phyloP scores from a whole-genome alignment of 1,140 invertebrate genomes.

The Coptotermes formosanus region DNA sequence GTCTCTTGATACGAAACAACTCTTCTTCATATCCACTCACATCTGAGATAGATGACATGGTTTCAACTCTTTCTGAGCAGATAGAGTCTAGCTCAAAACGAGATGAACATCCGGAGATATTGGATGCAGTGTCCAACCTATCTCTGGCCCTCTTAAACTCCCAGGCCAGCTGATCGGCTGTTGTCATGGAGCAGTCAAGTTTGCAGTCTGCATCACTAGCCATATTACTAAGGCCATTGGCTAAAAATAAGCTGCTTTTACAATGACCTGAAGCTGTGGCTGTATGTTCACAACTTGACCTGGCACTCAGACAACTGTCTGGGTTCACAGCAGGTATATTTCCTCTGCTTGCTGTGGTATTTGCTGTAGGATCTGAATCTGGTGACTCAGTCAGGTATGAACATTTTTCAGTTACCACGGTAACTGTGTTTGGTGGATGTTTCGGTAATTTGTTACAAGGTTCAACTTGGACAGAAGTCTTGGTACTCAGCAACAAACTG shows the following conservation, averaged over 20 bases:
- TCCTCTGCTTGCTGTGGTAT: too few species aligned
- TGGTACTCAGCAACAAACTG: not conserved
- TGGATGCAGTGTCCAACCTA: constrained; percentile 32
- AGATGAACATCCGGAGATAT: constrained; percentile 38
- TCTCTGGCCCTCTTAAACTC: constrained; percentile 29
- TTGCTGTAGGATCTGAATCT: not conserved
- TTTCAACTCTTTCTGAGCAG: constrained; percentile 40
- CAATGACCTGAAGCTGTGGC: not conserved
- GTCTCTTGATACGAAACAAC: constrained; percentile 39
- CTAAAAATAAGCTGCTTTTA: not conserved
- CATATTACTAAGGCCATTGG: not conserved
- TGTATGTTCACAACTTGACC: not conserved
- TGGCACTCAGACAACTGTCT: not conserved
- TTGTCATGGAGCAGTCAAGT: not conserved
- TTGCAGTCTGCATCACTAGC: not conserved
- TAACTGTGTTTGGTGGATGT: not conserved
- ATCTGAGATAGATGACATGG: constrained; percentile 40
- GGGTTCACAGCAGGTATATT: not conserved
- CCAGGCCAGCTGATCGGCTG: constrained; percentile 26
- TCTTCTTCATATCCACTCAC: constrained; percentile 42
- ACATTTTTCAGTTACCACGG: constrained; percentile 3
- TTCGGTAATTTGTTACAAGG: not conserved
- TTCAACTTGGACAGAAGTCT: not conserved
- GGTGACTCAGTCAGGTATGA: not conserved
- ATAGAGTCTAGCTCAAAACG: constrained; percentile 40